These are phyloP conservation scores for Eilema griseolum DNA, from an alignment of 2,888 invertebrate genomes.

Conservation along the genomic window DNA sequence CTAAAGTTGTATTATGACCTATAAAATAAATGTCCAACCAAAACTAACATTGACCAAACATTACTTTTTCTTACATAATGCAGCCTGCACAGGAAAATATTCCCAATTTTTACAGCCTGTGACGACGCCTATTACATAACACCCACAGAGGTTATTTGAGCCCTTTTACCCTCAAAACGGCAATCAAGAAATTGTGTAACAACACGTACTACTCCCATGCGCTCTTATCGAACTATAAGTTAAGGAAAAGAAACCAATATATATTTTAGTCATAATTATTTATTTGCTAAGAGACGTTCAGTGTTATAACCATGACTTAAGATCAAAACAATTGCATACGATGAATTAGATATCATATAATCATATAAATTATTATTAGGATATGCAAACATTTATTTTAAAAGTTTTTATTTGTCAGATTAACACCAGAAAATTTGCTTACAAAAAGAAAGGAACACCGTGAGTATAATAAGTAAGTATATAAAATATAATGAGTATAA, in stretches of 20 bases:
- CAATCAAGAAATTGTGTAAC: conserved; percentile 42
- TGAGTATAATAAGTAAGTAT: no score
- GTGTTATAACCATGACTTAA: conserved; percentile 53
- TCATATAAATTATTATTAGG: no score
- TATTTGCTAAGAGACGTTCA: conserved; percentile 34
- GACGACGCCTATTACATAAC: conserved; percentile 25
- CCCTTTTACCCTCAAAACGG: conserved; percentile 31
- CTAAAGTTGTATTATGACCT: background rate
- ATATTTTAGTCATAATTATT: conserved; percentile 24
- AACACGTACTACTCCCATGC: conserved; percentile 19
- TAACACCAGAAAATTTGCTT: no score
- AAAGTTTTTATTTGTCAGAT: no score
- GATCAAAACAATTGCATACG: background rate
- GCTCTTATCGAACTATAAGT: conserved; percentile 20
- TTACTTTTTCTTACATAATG: conserved; percentile 27
- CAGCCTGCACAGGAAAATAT: conserved; percentile 26
- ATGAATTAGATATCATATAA: no score
- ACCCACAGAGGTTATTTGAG: conserved; percentile 32
- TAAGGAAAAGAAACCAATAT: conserved; percentile 20
- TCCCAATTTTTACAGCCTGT: conserved; percentile 30
- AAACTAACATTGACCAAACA: conserved; percentile 33
- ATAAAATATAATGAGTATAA: no score
- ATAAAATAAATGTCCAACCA: conserved; percentile 6
- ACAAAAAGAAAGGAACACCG: no score
- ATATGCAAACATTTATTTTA: background rate